Conservation (phyloP, 2,888 invertebrate genomes). For the Seira sanloemensis region DNA sequence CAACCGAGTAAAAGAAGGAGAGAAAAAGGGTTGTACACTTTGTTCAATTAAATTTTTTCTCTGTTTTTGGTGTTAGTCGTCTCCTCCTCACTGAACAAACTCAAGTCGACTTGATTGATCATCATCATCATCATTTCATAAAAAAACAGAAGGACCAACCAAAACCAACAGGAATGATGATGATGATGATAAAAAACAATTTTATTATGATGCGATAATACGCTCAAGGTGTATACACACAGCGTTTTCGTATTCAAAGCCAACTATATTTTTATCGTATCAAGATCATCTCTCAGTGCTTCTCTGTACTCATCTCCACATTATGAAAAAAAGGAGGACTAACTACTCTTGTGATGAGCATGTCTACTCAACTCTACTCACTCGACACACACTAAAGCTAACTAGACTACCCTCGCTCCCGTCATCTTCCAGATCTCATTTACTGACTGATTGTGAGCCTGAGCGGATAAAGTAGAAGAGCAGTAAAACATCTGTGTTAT, state of each 20-base stretch:
- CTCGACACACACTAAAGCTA: slow-evolving; percentile 2
- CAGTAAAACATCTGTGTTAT: neutral
- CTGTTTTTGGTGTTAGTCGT: neutral
- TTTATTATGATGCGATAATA: slow-evolving; percentile 17
- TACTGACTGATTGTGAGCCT: slow-evolving; percentile 58
- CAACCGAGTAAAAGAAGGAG: too few species aligned
- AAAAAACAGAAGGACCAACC: slow-evolving; percentile 10
- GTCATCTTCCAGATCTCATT: slow-evolving; percentile 62
- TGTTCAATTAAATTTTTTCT: neutral
- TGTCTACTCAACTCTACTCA: slow-evolving; percentile 19
- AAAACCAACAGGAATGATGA: slow-evolving; percentile 7
- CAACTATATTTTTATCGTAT: slow-evolving; percentile 3
- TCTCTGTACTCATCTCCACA: slow-evolving; percentile 10
- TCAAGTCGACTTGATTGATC: slow-evolving; percentile 8
- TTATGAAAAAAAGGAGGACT: slow-evolving; percentile 12
- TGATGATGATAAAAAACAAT: neutral
- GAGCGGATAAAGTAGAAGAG: slow-evolving; percentile 51
- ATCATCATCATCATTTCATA: slow-evolving; percentile 16
- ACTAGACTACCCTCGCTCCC: slow-evolving; percentile 47
- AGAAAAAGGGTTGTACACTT: slow-evolving; percentile 6
- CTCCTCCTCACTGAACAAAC: neutral
- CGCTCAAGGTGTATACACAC: neutral
- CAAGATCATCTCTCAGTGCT: slow-evolving; percentile 13
- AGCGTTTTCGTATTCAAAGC: slow-evolving; percentile 6
- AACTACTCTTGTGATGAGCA: slow-evolving; percentile 17